Base-by-base conservation (phyloP, 2,113 vertebrate genomes). In the Epinephelus moara region DNA sequence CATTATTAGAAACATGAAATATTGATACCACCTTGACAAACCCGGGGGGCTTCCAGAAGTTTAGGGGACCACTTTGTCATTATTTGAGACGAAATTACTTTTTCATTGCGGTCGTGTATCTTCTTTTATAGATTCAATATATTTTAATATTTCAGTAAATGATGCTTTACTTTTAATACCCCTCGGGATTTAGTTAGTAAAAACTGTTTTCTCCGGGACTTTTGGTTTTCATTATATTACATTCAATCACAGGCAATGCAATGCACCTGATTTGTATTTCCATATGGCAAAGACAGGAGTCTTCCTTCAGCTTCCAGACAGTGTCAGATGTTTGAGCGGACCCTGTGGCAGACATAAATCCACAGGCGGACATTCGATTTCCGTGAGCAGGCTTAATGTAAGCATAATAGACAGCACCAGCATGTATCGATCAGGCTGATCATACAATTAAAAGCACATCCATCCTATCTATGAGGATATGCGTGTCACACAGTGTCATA, bases 1-100 rank as follows among this genome's bases (percentile, higher is more conserved):
- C 72, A 60, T 89, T 91, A 88, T 92, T 90, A 91, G 69, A 67
- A 60, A 86, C 33, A 83, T 90, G 33, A 91, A 93, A 89, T 88
- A 92, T 92, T 92, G 85, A 93, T 81, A 81, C 68, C 50, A 19
- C 11, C 21, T 6, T 37, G 49, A 15, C 18, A 23, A 8, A 10
- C 55, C 85, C 18, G 27, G 37, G 42, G 72, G 64, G 49, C 25
- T 45, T 63, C 76, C 23, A 40, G 27, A 61, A 25, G 55, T 78
- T 82, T 70, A 70, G 33, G 60, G 75, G 66, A 60, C 69, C 61
- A 63, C 27, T 69, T 75, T 81, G 66, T 80, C 52, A 82, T 85
- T 88, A 81, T 78, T 66, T 83, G 25, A 81, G 37, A 81, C 15
- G 15, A 81, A 87, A 91, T 86, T 75, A 78, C 62, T 82, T 91